Evolutionary conservation across 2,888 invertebrate genomes (phyloP), one percentile per base, ranked within the genome.

Genomic region (Dione vanillae): DNA sequence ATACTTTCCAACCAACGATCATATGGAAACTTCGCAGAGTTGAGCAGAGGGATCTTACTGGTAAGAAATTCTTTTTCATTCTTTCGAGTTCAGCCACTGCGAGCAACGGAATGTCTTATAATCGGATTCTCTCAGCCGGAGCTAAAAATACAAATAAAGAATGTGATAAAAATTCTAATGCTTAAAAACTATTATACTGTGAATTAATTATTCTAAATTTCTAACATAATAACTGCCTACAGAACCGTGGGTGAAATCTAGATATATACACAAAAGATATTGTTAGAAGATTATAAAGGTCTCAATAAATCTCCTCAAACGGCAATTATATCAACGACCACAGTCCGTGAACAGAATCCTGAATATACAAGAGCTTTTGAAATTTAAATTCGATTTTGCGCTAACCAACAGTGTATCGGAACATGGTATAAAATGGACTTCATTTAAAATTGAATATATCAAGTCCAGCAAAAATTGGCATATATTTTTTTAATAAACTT

Each of bases 231-330:
- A 27, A 43, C 37, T 8, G 10, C 12, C 10, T 7, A n/a, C 16
- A 19, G 35, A 64, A 5, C 16, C 37, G 7, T 14, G 14, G 19
- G 19, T 49, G 19, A 12, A 40, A 40, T 14, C 2, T 51, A 47
- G 19, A 51, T 40, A 64, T 51, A 49, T 51, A 40, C 40, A 64
- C 49, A 37, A 27, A 51, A 62, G 52, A 62, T 68, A 62, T 47
- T 54, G 62, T 47, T 54, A n/a, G 52, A 49, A 27, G 51, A 67
- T 71, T 67, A 64, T 37, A 49, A 49, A 35, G 67, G 47, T 41
- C 61, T 54, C 70, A 68, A 64, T 67, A 67, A 71, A 67, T 67
- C 64, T 67, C 64, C 40, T 64, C 64, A 52, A 41, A 40, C 51
- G 58, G 67, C 14, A 64, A 41, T 67, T 71, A 67, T 67, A 67